These are phyloP conservation scores for Pristionchus maxplancki DNA, from an alignment of 2,888 invertebrate species.

Conservation along the genomic window DNA sequence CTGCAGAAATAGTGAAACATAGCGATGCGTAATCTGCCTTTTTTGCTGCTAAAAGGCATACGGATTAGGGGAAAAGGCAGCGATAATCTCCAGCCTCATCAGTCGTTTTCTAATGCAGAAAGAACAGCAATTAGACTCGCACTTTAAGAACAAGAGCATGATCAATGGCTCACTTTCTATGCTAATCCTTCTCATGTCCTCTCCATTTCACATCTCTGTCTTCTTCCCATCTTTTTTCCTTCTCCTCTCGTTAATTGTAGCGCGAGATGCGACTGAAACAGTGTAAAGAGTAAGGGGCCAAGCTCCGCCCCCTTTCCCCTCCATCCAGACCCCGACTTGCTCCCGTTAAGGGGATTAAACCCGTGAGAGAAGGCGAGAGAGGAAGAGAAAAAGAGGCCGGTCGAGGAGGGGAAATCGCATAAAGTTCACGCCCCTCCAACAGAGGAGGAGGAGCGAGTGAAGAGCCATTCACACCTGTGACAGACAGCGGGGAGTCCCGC, in stretches of 20 bases:
- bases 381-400: background rate
- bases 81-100: background rate
- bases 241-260: slow-evolving; percentile 19
- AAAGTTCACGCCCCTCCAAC: slow-evolving; percentile 25
- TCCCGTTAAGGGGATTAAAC: slow-evolving; percentile 12
- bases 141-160: background rate
- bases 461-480: background rate
- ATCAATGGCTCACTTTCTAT: background rate
- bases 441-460: background rate
- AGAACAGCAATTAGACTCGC: background rate
- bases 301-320: slow-evolving; percentile 28
- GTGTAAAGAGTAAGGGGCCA: background rate
- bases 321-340: background rate
- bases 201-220: background rate
- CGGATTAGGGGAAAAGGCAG: too few species aligned
- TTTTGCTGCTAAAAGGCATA: too few species aligned
- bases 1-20: background rate
- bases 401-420: slow-evolving; percentile 7
- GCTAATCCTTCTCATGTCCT: background rate
- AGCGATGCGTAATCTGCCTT: too few species aligned
- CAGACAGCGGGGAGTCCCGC: background rate
- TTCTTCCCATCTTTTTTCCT: background rate
- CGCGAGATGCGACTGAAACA: slow-evolving; percentile 10
- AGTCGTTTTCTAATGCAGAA: background rate
- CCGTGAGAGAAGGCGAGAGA: slow-evolving; percentile 10